Evolutionary conservation across 2,888 invertebrate genomes (phyloP).

Genomic region (Drosophila imparisetae): DNA sequence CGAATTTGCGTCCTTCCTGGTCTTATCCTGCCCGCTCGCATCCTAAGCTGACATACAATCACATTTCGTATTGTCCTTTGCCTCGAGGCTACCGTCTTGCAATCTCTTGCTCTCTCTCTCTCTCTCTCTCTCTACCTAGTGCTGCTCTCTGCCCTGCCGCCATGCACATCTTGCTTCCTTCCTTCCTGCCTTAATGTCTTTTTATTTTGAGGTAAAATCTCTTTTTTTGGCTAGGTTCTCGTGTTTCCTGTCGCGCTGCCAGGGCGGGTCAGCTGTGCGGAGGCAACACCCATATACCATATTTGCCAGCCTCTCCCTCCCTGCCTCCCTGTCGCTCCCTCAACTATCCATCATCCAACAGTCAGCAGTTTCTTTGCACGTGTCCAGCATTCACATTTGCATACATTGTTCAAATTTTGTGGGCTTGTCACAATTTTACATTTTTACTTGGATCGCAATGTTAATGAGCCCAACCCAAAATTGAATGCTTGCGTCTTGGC

Average conservation of each 20-base stretch:
- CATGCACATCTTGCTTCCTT: constrained; percentile 25
- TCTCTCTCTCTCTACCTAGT: constrained; percentile 12
- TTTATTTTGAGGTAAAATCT: constrained; percentile 68
- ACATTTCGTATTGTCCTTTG: constrained; percentile 71
- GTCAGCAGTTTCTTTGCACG: constrained; percentile 51
- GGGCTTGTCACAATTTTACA: constrained; percentile 64
- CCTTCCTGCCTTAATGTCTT: constrained; percentile 25
- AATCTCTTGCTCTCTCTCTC: constrained; percentile 3
- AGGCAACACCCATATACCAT: constrained; percentile 39
- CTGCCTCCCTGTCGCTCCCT: not conserved
- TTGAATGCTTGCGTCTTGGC: constrained; percentile 49
- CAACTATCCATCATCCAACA: constrained; percentile 9
- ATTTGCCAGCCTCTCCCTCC: constrained; percentile 11
- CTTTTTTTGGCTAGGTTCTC: constrained; percentile 23
- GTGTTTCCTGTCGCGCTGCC: constrained; percentile 37
- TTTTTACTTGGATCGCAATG: constrained; percentile 42
- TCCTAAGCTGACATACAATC: constrained; percentile 80
- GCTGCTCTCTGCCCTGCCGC: constrained; percentile 1
- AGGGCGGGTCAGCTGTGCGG: constrained; percentile 62
- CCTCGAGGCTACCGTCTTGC: constrained; percentile 32
- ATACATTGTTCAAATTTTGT: constrained; percentile 37
- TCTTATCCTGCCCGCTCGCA: constrained; percentile 55
- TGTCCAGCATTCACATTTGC: constrained; percentile 65
- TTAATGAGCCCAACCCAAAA: constrained; percentile 37
- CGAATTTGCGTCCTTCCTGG: constrained; percentile 58